phyloP scores from a whole-genome alignment of 2,888 invertebrate species.

The Papilio protenor region DNA sequence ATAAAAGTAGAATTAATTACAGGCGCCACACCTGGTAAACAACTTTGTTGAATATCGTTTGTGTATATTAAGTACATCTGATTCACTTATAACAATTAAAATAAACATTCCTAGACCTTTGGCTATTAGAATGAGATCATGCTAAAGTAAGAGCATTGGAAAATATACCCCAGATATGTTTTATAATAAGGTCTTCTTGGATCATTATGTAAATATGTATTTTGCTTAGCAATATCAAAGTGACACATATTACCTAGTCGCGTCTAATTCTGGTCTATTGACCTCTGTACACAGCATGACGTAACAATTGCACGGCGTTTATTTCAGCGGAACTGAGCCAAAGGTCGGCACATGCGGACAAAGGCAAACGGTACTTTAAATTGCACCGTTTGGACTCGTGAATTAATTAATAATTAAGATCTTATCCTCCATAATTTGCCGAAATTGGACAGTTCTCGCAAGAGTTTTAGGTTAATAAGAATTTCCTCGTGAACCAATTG shows the following conservation, averaged over 20 bases:
- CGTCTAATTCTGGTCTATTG: constrained; percentile 30
- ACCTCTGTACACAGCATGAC: constrained; percentile 25
- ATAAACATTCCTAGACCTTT: constrained; percentile 7
- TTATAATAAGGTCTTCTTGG: no score
- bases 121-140: no score
- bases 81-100: background rate
- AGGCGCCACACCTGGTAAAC: constrained; percentile 35
- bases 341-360: constrained; percentile 37
- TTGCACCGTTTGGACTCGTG: constrained; percentile 38
- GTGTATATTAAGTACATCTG: background rate
- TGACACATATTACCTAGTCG: background rate
- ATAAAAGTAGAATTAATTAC: constrained; percentile 26
- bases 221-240: background rate
- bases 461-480: background rate
- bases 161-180: no score
- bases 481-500: background rate
- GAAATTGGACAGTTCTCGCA: constrained; percentile 37
- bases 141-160: no score
- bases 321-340: constrained; percentile 38
- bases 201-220: background rate
- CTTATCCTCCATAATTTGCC: constrained; percentile 25
- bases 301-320: constrained; percentile 26
- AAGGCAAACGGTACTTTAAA: constrained; percentile 36
- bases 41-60: background rate
- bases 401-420: constrained; percentile 30